Conservation (phyloP, 2,113 vertebrate species). For the Trogon surrucura region DNA sequence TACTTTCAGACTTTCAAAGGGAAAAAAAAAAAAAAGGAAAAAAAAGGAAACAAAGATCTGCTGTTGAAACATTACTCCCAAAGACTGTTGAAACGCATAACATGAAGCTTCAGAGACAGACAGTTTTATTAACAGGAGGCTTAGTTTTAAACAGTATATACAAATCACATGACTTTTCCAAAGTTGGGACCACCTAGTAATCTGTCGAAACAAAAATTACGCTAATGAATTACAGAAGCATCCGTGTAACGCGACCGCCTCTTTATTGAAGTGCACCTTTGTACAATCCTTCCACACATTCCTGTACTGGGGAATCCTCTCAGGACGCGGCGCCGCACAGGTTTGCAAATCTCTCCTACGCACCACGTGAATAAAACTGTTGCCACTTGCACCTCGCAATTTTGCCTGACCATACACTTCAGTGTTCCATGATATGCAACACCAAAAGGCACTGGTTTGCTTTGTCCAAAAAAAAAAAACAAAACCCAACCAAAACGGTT, state of each 20-base stretch:
- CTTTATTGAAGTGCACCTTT: conserved; percentile 76
- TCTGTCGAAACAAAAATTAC: conserved; percentile 71
- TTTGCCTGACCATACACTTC: conserved; percentile 70
- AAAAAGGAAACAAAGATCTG: conserved; percentile 38
- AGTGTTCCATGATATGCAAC: conserved; percentile 74
- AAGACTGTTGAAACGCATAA: conserved; percentile 74
- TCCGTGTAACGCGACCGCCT: conserved; percentile 71
- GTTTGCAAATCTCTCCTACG: conserved; percentile 70
- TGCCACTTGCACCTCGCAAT: conserved; percentile 77
- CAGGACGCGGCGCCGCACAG: conserved; percentile 64
- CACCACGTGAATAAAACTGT: conserved; percentile 75
- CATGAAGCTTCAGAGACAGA: conserved; percentile 81
- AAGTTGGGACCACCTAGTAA: conserved; percentile 75
- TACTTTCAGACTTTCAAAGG: conserved; percentile 59
- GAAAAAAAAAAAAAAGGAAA: not conserved
- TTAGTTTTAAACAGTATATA: conserved; percentile 84
- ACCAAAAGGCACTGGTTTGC: conserved; percentile 74
- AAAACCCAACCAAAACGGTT: not conserved
- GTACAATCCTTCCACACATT: conserved; percentile 69
- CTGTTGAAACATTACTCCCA: conserved; percentile 72
- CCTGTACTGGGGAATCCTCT: conserved; percentile 68
- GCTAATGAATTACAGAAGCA: conserved; percentile 75
- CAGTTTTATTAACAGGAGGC: conserved; percentile 92
- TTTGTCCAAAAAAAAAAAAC: conserved; percentile 1
- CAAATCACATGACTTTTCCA: conserved; percentile 79